Conservation (phyloP, 2,113 vertebrate species). For the Ceyx melanurus region DNA sequence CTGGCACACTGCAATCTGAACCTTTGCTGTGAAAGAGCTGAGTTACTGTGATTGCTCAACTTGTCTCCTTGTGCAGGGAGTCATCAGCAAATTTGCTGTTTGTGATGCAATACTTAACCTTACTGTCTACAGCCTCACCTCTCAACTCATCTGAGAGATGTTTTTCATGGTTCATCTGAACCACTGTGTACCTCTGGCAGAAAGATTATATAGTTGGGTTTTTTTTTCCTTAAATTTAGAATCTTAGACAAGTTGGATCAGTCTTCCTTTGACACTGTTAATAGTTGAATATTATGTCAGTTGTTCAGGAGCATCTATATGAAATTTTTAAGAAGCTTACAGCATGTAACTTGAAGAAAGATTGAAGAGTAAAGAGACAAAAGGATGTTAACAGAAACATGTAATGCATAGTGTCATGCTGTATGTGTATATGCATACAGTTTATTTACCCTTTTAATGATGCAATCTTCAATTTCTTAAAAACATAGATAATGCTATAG, state of each 20-base stretch:
- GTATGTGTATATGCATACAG: too few relatives aligned
- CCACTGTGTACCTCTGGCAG: accelerated
- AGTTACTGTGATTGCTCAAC: neutral
- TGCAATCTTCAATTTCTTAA: neutral
- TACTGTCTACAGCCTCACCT: neutral
- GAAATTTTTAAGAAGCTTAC: neutral
- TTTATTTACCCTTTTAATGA: neutral
- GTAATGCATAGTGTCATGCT: neutral
- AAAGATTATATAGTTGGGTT: neutral
- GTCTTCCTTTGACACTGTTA: neutral
- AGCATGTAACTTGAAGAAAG: neutral
- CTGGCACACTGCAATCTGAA: neutral
- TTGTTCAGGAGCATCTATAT: neutral
- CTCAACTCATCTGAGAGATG: neutral
- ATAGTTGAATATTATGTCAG: neutral
- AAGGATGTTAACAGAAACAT: neutral
- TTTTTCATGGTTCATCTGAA: neutral
- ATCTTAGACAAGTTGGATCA: neutral
- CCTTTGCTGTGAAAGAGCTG: neutral
- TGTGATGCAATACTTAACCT: neutral
- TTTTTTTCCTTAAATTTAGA: neutral
- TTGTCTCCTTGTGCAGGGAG: neutral
- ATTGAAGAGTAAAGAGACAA: neutral
- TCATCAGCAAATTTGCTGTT: neutral
- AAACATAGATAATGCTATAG: neutral